Conservation (phyloP, 53 echinoderm and acorn worm species). For the Arbacia lixula region DNA sequence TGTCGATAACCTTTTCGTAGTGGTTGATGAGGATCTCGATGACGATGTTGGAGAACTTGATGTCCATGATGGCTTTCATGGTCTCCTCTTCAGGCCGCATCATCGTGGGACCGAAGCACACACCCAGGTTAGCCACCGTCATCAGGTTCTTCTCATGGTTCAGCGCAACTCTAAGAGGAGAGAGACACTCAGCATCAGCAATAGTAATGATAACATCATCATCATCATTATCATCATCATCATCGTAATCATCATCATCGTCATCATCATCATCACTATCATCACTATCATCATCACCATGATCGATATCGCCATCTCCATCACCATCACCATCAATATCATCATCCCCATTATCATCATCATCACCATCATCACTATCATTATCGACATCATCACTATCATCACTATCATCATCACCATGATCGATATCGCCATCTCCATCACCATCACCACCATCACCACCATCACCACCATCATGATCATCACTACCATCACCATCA, state of each 20-base stretch:
- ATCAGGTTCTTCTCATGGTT: conserved; percentile 79
- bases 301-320: neutral
- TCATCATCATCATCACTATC: conserved; percentile 16
- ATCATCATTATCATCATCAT: conserved; percentile 23
- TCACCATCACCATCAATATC: conserved; percentile 6
- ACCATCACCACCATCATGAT: conserved; percentile 11
- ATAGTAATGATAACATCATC: neutral
- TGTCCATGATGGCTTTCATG: conserved; percentile 98
- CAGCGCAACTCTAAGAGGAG: conserved; percentile 69
- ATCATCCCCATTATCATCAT: conserved; percentile 15
- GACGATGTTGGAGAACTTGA: conserved; percentile 99
- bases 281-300: neutral
- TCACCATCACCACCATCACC: conserved; percentile 13
- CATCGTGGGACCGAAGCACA: conserved; percentile 97
- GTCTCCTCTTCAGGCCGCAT: conserved; percentile 98
- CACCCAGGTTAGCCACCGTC: conserved; percentile 94
- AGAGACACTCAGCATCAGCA: neutral
- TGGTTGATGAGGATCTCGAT: conserved; percentile 91
- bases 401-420: neutral
- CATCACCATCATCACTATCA: conserved; percentile 20
- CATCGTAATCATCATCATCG: conserved; percentile 20
- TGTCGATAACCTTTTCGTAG: conserved; percentile 76
- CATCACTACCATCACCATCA: conserved; percentile 19
- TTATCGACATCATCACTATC: conserved; percentile 6
- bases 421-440: neutral